These are phyloP conservation scores for Calvadosia cruxmelitensis DNA, from an alignment of 30 jellyfish, hydroid and myxozoan genomes.

Conservation along the genomic window DNA sequence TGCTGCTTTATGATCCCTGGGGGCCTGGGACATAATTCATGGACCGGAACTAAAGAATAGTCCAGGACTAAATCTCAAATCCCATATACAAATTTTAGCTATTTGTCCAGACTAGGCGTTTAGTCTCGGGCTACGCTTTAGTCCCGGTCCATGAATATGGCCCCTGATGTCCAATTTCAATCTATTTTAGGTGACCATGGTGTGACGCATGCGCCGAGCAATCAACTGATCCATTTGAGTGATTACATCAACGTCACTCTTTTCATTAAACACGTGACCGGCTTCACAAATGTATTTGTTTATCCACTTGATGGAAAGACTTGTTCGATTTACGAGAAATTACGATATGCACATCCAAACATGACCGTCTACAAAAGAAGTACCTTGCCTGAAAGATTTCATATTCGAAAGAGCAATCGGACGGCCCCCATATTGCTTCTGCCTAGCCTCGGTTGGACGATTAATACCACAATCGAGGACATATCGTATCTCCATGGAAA, in stretches of 20 bases:
- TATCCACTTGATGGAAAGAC: slow-evolving; percentile 38
- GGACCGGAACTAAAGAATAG: too few relatives aligned
- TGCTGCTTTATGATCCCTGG: too few relatives aligned
- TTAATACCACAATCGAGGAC: slow-evolving; percentile 15
- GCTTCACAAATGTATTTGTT: slow-evolving; percentile 61
- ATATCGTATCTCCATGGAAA: slow-evolving; percentile 22
- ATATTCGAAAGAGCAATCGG: slow-evolving; percentile 33
- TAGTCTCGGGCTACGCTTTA: not conserved
- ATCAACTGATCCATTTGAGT: slow-evolving; percentile 27
- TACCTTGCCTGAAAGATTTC: slow-evolving; percentile 54
- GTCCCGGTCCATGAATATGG: too few relatives aligned
- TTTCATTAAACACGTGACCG: slow-evolving; percentile 21
- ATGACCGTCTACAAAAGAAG: slow-evolving; percentile 57
- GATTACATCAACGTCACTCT: slow-evolving; percentile 36
- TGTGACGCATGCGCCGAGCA: slow-evolving; percentile 7
- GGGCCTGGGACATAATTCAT: too few relatives aligned
- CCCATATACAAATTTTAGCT: too few relatives aligned
- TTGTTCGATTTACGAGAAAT: slow-evolving; percentile 25
- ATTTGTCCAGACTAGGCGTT: not conserved
- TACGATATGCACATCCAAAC: slow-evolving; percentile 29
- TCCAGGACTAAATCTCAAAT: too few relatives aligned
- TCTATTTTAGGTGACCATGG: slow-evolving; percentile 87
- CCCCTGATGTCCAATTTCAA: not conserved
- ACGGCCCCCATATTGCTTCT: slow-evolving; percentile 53
- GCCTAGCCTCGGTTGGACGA: slow-evolving; percentile 84